Conservation (phyloP, 2,888 invertebrate species). For the Zeuzera pyrina region DNA sequence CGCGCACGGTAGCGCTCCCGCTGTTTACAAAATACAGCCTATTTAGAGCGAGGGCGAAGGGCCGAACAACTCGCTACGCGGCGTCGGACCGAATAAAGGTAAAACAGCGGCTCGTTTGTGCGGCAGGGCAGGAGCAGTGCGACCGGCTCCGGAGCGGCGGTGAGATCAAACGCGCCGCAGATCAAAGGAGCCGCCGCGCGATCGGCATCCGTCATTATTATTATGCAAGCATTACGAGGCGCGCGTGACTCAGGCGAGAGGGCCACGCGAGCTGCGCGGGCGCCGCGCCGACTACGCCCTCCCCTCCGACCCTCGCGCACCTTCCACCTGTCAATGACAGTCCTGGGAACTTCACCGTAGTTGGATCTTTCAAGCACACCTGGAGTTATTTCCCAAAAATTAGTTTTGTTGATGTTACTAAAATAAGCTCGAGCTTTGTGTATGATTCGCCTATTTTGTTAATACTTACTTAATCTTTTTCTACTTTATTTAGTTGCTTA, state of each 20-base stretch:
- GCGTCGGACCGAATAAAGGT: conserved; percentile 70
- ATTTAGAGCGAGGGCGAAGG: conserved; percentile 69
- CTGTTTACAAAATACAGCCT: conserved; percentile 71
- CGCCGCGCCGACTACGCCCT: conserved; percentile 38
- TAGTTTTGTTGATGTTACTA: too few relatives aligned
- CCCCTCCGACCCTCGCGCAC: conserved; percentile 21
- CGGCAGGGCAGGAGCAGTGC: conserved; percentile 26
- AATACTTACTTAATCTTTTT: too few relatives aligned
- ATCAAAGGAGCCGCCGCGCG: conserved; percentile 72
- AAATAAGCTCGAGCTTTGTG: too few relatives aligned
- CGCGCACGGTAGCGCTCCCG: conserved; percentile 54
- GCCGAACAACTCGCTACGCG: conserved; percentile 54
- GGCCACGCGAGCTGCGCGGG: conserved; percentile 69
- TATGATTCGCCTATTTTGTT: too few relatives aligned
- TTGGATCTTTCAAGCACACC: too few relatives aligned
- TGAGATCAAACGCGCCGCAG: conserved; percentile 67
- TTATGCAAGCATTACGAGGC: conserved; percentile 73
- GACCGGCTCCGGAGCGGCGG: conserved; percentile 68
- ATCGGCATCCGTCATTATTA: conserved; percentile 74
- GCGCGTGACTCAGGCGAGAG: conserved; percentile 71
- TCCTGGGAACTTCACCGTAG: conserved; percentile 19
- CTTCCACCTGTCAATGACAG: conserved; percentile 42
- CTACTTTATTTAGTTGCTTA: too few relatives aligned
- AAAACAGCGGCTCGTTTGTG: conserved; percentile 44
- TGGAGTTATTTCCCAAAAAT: too few relatives aligned